phyloP scores from a whole-genome alignment of 2,797 vertebrate genomes.

The Melanotaenia boesemani region DNA sequence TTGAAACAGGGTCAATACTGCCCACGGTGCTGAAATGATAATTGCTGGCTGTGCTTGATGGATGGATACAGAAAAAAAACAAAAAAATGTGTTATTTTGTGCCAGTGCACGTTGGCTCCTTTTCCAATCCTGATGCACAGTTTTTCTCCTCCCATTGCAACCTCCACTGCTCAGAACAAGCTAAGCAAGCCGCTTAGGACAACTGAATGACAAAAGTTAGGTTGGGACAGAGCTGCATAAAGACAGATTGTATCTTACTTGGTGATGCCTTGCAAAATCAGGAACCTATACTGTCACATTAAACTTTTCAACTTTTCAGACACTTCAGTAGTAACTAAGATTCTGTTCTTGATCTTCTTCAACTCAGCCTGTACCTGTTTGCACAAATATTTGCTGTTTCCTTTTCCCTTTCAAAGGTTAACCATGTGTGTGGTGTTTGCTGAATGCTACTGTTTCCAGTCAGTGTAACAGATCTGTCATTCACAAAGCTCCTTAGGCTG shows the following conservation, averaged over 20 bases:
- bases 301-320: constrained; percentile 12
- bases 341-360: background rate
- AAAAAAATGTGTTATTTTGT: background rate
- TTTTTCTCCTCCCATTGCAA: constrained; percentile 12
- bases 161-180: constrained; percentile 16
- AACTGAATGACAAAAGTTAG: constrained; percentile 18
- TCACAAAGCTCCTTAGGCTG: constrained; percentile 8
- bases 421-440: constrained; percentile 4
- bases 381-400: constrained; percentile 5
- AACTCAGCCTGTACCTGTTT: constrained; percentile 15
- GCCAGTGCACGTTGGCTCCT: background rate
- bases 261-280: background rate
- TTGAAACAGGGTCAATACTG: background rate
- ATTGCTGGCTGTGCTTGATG: background rate
- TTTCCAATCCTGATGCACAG: background rate
- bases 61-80: background rate
- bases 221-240: constrained; percentile 1
- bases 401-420: constrained; percentile 4
- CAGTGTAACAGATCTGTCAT: constrained; percentile 8
- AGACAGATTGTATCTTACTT: background rate
- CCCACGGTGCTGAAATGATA: background rate
- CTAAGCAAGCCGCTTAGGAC: constrained; percentile 15
- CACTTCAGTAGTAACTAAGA: constrained; percentile 11
- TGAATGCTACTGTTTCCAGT: constrained; percentile 29
- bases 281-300: constrained; percentile 3